Evolutionary conservation across 2,888 invertebrate genomes (phyloP), one percentile per base, ranked within the genome.

Genomic region (Ophonus ardosiacus): DNA sequence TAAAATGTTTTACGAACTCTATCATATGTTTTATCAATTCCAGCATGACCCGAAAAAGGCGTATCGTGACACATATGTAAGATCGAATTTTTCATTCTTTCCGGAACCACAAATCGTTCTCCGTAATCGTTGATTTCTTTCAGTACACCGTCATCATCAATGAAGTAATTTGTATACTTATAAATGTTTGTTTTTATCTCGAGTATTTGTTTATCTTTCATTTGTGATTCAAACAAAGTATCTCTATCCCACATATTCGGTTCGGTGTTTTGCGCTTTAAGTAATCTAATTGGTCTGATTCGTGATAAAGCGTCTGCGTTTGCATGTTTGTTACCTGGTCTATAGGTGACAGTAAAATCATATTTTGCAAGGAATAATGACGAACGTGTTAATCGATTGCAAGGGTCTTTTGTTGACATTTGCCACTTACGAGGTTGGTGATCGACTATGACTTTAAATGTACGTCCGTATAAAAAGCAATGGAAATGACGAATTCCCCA

Each of bases 41-140:
- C 87, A 8, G 80, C 85, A 85, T 88, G 88, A 7, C 88, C 88
- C 13, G 86, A 86, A 7, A 87, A 79, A 0, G 83, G 85, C n/a
- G 85, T 61, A 76, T 86, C 81, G 74, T 88, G 88, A 56, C 83
- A 86, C 43, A 43, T 10, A 43, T 43, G 21, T 21, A 21, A 21
- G 21, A 21, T 21, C 3, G 21, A 21, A 21, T 21, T 21, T 7
- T 18, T 51, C n/a, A 57, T 59, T 31, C n/a, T 59, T n/a, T 17
- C 31, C 15, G 31, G 59, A 7, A 59, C 57, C 8, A 59, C 24
- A 13, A 79, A 59, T n/a, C 61, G 24, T 38, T 43, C 80, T 40
- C 40, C 80, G n/a, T 31, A 7, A 13, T 57, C 79, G 10, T n/a
- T 31, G 17, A 4, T 61, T 76, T 38, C 43, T 84, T 61, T 8